These are phyloP conservation scores for Poeciliopsis presidionis DNA, from an alignment of 2,797 vertebrate genomes.

Conservation along the genomic window DNA sequence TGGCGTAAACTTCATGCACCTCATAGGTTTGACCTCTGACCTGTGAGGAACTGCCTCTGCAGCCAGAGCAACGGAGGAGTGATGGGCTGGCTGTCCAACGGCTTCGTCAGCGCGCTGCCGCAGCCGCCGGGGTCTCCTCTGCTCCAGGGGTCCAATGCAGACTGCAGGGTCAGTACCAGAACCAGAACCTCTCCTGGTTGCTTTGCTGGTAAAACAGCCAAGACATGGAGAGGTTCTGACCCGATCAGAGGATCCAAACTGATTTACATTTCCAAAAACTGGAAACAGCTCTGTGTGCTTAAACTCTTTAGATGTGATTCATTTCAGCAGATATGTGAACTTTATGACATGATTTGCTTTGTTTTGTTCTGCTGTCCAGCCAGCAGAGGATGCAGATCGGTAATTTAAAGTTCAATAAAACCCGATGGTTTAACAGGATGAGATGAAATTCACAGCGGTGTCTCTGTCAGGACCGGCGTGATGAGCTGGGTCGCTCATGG, in stretches of 20 bases:
- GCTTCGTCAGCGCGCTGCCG: slow-evolving; percentile 76
- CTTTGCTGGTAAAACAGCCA: no score
- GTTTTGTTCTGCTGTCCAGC: slow-evolving; percentile 17
- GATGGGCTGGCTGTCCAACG: slow-evolving; percentile 81
- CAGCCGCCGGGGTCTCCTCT: slow-evolving; percentile 71
- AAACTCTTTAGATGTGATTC: not conserved
- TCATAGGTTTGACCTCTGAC: not conserved
- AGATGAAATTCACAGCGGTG: not conserved
- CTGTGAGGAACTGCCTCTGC: slow-evolving; percentile 22
- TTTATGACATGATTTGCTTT: not conserved
- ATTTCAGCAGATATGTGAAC: not conserved
- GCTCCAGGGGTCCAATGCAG: slow-evolving; percentile 55
- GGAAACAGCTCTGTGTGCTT: not conserved
- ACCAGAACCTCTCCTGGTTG: not conserved
- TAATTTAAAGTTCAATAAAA: slow-evolving; percentile 6
- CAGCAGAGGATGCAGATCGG: slow-evolving; percentile 68
- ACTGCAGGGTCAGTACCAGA: slow-evolving; percentile 61
- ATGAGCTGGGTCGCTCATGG: slow-evolving; percentile 88
- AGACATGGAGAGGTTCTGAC: not conserved
- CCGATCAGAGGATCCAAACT: not conserved
- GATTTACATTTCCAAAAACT: not conserved
- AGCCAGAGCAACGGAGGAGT: slow-evolving; percentile 73
- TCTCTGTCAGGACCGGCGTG: slow-evolving; percentile 76
- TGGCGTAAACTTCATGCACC: not conserved
- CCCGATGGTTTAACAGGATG: not conserved